These are phyloP conservation scores for Takifugu bimaculatus DNA, from an alignment of 2,113 vertebrate genomes.

Conservation along the genomic window DNA sequence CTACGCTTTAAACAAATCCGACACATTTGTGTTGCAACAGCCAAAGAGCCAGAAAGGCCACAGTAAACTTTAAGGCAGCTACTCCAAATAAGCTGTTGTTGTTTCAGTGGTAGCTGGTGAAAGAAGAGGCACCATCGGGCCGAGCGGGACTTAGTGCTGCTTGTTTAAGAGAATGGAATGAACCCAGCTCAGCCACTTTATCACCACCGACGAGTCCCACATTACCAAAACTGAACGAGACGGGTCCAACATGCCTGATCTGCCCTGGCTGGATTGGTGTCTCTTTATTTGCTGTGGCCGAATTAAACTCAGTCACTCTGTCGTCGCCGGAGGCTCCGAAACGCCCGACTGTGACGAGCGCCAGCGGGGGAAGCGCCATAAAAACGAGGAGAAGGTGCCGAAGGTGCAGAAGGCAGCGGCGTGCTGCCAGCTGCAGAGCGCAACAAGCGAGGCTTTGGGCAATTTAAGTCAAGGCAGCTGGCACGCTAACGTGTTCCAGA, in stretches of 20 bases:
- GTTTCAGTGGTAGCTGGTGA: conserved; percentile 41
- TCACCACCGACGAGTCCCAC: not conserved
- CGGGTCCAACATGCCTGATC: too few relatives aligned
- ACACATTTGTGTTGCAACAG: conserved; percentile 53
- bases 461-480: conserved; percentile 39
- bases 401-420: conserved; percentile 15
- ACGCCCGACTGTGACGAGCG: too few relatives aligned
- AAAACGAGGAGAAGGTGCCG: too few relatives aligned
- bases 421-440: conserved; percentile 24
- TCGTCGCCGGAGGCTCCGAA: too few relatives aligned
- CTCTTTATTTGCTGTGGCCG: too few relatives aligned
- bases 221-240: too few relatives aligned
- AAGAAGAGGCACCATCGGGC: conserved; percentile 7
- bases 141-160: conserved; percentile 42
- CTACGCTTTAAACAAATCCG: conserved; percentile 49
- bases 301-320: too few relatives aligned
- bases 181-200: conserved; percentile 14
- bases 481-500: conserved; percentile 21
- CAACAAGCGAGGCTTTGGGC: conserved; percentile 23
- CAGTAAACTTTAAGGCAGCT: conserved; percentile 28
- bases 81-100: conserved; percentile 34
- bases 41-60: conserved; percentile 27
- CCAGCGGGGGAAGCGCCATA: too few relatives aligned
- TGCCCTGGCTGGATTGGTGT: too few relatives aligned
- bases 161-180: conserved; percentile 43